Conservation (phyloP, 1,140 invertebrate species). For the Tetraneura akinire region DNA sequence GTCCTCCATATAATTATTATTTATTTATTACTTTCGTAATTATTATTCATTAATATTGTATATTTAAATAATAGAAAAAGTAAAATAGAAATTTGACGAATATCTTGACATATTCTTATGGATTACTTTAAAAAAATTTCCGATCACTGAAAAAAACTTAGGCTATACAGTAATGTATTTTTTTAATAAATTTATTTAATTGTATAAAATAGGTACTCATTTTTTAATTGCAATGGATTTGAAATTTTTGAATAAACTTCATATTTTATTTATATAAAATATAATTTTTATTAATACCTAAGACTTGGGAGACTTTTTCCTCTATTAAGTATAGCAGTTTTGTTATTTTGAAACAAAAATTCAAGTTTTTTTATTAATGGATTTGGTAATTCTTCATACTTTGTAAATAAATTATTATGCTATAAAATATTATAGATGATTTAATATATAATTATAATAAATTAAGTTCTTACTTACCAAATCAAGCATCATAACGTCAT, state of each 20-base stretch:
- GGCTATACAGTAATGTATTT: no score
- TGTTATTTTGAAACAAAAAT: conserved; percentile 52
- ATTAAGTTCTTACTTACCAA: conserved; percentile 59
- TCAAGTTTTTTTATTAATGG: conserved; percentile 41
- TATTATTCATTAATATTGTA: no score
- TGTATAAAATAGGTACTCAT: no score
- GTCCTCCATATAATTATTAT: no score
- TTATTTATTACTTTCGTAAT: no score
- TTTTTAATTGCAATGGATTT: no score
- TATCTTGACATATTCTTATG: no score
- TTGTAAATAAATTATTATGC: conserved; percentile 56
- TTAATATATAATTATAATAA: not conserved
- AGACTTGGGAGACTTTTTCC: conserved; percentile 94
- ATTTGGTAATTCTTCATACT: conserved; percentile 24
- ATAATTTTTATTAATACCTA: conserved; percentile 67
- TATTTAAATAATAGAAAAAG: no score
- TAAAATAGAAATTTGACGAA: no score
- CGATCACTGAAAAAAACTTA: no score
- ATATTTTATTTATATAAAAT: not conserved
- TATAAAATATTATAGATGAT: not conserved
- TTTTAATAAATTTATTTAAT: no score
- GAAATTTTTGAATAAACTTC: not conserved
- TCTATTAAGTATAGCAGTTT: conserved; percentile 74
- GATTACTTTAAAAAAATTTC: no score
- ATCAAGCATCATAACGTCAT: conserved; percentile 60